Evolutionary conservation across 2,888 invertebrate species (phyloP), one percentile per base, ranked within the genome.

Genomic region (Pollenia amentaria): DNA sequence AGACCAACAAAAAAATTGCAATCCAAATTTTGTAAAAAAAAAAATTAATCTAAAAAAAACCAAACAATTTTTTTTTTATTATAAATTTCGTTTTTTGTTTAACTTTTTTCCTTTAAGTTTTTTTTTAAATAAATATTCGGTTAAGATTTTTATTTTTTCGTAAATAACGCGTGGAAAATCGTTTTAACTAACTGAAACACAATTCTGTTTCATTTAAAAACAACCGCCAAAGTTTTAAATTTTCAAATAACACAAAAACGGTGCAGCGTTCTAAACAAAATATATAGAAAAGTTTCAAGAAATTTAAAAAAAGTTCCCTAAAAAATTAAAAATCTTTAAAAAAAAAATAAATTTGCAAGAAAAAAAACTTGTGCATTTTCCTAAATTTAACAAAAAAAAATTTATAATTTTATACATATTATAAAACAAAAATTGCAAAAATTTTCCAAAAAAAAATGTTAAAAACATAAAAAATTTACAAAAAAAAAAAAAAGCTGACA

Each of bases 401-500:
- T n/a, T 11, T 8, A 21, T 55, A 21, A 21, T 67, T 46, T 53
- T 10, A 55, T 64, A 42, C 29, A 21, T 51, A 62, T 18, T 70
- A 42, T 38, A 62, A 14, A 72, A 11, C 40, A 51, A 48, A 60
- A 29, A 21, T 51, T 57, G 29, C 38, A 62, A n/a, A 62, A 57
- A 18, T 51, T 65, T 42, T 7, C 10, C 12, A 14, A 40, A 67
- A 70, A 70, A 65, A 64, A 80, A 83, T 62, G 60, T 44, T 72
- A 62, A 85, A 83, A 78, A 78, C 40, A 12, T 44, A 73, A 78
- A 65, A 82, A 85, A 48, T 21, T 53, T 6, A 3, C 38, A 11
- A 55, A 67, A 51, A 42, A 75, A 73, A 48, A 64, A 83, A 80
- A 82, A 84, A 84, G 86, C 86, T 88, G 86, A 86, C 88, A 88